Percentiles rank a stretch among this genome's conserved stretches.
phyloP scores from a whole-genome alignment of 2,797 vertebrate species.

The Lagocephalus sceleratus region DNA sequence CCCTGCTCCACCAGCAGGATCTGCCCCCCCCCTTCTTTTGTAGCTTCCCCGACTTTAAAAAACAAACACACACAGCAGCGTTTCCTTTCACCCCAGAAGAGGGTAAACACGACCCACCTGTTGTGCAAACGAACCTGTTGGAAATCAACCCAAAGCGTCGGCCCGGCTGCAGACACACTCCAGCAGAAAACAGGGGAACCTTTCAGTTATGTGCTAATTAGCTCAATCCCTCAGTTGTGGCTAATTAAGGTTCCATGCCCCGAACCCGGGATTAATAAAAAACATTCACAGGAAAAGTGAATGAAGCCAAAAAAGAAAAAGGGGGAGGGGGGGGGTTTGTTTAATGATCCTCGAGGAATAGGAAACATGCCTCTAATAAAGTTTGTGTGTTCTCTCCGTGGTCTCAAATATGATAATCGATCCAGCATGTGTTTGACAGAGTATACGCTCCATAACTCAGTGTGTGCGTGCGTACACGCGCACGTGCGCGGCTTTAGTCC shows the following conservation, averaged over 20 bases:
- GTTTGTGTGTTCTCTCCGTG: slow-evolving; percentile 38
- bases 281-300: slow-evolving; percentile 24
- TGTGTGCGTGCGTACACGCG: not conserved
- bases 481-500: slow-evolving; percentile 42
- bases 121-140: slow-evolving; percentile 9
- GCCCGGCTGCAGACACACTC: slow-evolving; percentile 1
- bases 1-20: not conserved
- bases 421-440: slow-evolving; percentile 56
- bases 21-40: not conserved
- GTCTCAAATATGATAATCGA: slow-evolving; percentile 61
- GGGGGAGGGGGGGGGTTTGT: slow-evolving; percentile 23
- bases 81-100: slow-evolving; percentile 6
- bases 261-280: slow-evolving; percentile 20
- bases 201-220: slow-evolving; percentile 3
- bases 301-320: slow-evolving; percentile 22
- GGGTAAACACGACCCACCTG: slow-evolving; percentile 4
- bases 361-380: slow-evolving; percentile 53
- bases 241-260: slow-evolving; percentile 14
- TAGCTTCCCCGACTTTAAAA: not conserved
- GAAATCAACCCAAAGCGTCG: slow-evolving; percentile 13
- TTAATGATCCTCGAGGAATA: slow-evolving; percentile 31
- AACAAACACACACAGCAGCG: slow-evolving; percentile 5
- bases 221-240: slow-evolving; percentile 14
- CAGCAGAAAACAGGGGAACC: not conserved
- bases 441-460: slow-evolving; percentile 14